A percentile compares a stretch with the other conserved stretches of the same genome.
These are phyloP conservation scores for Stenopsyche tienmushanensis DNA, from an alignment of 1,140 invertebrate species.

Conservation along the genomic window DNA sequence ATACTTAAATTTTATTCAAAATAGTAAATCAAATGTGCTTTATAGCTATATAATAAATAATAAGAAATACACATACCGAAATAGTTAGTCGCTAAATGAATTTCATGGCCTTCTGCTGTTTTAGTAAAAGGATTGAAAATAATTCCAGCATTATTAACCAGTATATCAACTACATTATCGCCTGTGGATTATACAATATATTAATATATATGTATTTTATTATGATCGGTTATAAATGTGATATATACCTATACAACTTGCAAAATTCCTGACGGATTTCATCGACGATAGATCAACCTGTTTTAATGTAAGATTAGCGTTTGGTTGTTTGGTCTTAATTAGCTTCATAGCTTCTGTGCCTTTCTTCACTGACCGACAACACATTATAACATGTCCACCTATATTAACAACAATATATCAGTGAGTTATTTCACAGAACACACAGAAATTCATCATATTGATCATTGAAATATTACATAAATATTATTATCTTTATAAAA, in stretches of 20 bases:
- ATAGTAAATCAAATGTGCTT: neutral
- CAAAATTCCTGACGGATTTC: conserved; percentile 44
- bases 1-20: too few species aligned
- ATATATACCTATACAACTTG: conserved; percentile 32
- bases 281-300: conserved; percentile 46
- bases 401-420: conserved; percentile 34
- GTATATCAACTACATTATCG: conserved; percentile 47
- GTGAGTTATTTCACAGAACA: too few species aligned
- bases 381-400: conserved; percentile 47
- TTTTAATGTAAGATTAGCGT: conserved; percentile 44
- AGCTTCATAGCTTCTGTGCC: conserved; percentile 48
- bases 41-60: neutral
- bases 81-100: conserved; percentile 62
- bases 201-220: neutral
- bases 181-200: conserved; percentile 51
- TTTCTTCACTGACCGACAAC: conserved; percentile 48
- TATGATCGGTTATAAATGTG: neutral
- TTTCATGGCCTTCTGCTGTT: conserved; percentile 59
- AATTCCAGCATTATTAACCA: conserved; percentile 65
- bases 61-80: conserved; percentile 44
- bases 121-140: conserved; percentile 54
- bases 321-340: conserved; percentile 37
- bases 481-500: conserved; percentile 12
- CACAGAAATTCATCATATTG: conserved; percentile 1
- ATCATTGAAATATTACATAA: conserved; percentile 2